Base-by-base conservation (phyloP, 2,888 invertebrate genomes). In the Pristionchus maxplancki region DNA sequence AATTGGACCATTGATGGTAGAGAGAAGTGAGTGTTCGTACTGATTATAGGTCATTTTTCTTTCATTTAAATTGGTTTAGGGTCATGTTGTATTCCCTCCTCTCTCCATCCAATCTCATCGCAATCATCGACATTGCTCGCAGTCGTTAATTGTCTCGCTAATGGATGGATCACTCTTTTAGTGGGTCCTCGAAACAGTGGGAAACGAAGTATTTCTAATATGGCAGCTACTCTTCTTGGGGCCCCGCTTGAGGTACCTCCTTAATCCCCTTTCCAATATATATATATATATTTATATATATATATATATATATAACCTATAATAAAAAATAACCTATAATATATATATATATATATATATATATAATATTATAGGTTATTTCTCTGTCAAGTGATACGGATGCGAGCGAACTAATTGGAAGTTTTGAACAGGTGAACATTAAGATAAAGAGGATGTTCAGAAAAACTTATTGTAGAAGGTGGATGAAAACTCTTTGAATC, bases 391-490 rank as follows among this genome's bases (percentile, higher is more conserved):
- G 97, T 50, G 97, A 97, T 58, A 98, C 97, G 97, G 98, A 98
- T 94, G 97, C 98, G 0, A 97, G 97, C 0, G 98, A 98, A 95
- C 96, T 98, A 87, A 96, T 98, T 1, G 99, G 99, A 86, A 98
- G 98, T 90, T 99, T 98, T 95, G 99, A 99, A 96, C 99, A 99
- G 96, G 96, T 97, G 1, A 13, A 87, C 20, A 28, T 17, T n/a
- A n/a, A n/a, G n/a, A n/a, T n/a, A n/a, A n/a, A n/a, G n/a, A n/a
- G n/a, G n/a, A n/a, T n/a, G n/a, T n/a, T n/a, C n/a, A n/a, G n/a
- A n/a, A n/a, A n/a, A n/a, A n/a, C n/a, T 11, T 20, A 40, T 78
- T 89, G 20, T 37, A 89, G 90, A 86, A 88, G 15, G 90, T 92
- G 11, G 91, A 92, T 67, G 89, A 90, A 44, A 74, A 88, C n/a